Percentiles rank a stretch among this genome's conserved stretches.
These are phyloP conservation scores for Rachycentron canadum DNA, from an alignment of 2,797 vertebrate species.

Conservation along the genomic window DNA sequence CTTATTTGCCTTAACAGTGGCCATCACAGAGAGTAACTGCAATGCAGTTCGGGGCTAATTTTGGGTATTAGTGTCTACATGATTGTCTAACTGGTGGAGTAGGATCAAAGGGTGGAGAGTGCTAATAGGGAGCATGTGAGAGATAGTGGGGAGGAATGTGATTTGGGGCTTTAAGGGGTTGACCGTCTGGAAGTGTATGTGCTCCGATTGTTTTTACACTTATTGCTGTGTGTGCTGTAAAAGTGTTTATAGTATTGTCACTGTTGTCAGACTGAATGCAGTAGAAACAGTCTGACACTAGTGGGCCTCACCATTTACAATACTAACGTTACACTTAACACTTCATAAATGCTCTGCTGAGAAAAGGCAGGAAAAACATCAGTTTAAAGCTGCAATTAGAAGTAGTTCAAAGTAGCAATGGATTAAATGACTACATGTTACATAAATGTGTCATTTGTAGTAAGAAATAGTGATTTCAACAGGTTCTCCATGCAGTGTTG, in stretches of 20 bases:
- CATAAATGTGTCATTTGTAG: too few species aligned
- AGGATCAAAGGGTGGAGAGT: constrained; percentile 59
- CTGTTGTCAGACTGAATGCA: not conserved
- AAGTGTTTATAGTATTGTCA: constrained; percentile 22
- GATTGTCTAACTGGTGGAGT: constrained; percentile 44
- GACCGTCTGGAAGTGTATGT: constrained; percentile 34
- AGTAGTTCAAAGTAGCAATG: not conserved
- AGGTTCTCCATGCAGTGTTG: not conserved
- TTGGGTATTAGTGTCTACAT: constrained; percentile 64
- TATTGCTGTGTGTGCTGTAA: constrained; percentile 15
- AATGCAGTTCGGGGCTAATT: constrained; percentile 28
- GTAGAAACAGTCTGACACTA: constrained; percentile 1
- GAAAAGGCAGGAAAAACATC: not conserved
- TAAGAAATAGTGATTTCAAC: not conserved
- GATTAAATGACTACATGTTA: not conserved
- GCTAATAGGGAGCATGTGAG: constrained; percentile 75
- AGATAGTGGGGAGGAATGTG: constrained; percentile 46
- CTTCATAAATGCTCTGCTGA: not conserved
- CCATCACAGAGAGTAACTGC: not conserved
- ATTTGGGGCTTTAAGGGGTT: constrained; percentile 21
- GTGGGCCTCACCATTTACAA: constrained; percentile 9
- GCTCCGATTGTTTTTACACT: constrained; percentile 31
- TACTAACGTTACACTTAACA: too few species aligned
- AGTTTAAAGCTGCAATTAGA: not conserved
- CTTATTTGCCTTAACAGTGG: constrained; percentile 19